These are phyloP conservation scores for Apotomis turbidana DNA, from an alignment of 2,888 invertebrate species.

Conservation along the genomic window DNA sequence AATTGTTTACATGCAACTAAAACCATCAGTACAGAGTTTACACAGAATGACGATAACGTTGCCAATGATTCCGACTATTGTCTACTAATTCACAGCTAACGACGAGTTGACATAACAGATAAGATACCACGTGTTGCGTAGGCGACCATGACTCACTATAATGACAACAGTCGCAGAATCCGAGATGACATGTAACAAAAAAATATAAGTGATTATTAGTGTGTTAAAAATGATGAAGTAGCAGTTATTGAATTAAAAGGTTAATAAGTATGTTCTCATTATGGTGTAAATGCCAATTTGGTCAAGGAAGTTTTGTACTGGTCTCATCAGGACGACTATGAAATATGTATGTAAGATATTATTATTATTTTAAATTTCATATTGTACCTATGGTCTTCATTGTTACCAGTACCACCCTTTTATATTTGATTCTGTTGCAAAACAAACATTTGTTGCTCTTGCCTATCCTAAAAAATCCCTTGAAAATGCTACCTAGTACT, in stretches of 20 bases:
- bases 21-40: slow-evolving; percentile 8
- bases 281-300: not conserved
- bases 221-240: slow-evolving; percentile 22
- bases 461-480: too few species aligned
- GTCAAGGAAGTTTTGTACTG: too few species aligned
- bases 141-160: slow-evolving; percentile 32
- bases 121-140: slow-evolving; percentile 41
- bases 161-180: slow-evolving; percentile 10
- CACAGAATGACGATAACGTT: slow-evolving; percentile 16
- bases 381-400: too few species aligned
- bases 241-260: slow-evolving; percentile 3
- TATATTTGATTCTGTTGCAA: too few species aligned
- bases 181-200: slow-evolving; percentile 22
- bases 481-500: too few species aligned
- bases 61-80: slow-evolving; percentile 33
- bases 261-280: not conserved
- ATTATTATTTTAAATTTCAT: too few species aligned
- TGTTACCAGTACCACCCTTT: too few species aligned
- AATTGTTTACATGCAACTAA: slow-evolving; percentile 2
- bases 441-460: too few species aligned
- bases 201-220: slow-evolving; percentile 22
- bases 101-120: slow-evolving; percentile 43
- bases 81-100: slow-evolving; percentile 38
- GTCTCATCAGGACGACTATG: too few species aligned
- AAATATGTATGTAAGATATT: too few species aligned